Percentiles rank a stretch among this genome's conserved stretches.
Evolutionary conservation across 2,888 invertebrate species (phyloP).

Genomic region (Drosophila gaucha): DNA sequence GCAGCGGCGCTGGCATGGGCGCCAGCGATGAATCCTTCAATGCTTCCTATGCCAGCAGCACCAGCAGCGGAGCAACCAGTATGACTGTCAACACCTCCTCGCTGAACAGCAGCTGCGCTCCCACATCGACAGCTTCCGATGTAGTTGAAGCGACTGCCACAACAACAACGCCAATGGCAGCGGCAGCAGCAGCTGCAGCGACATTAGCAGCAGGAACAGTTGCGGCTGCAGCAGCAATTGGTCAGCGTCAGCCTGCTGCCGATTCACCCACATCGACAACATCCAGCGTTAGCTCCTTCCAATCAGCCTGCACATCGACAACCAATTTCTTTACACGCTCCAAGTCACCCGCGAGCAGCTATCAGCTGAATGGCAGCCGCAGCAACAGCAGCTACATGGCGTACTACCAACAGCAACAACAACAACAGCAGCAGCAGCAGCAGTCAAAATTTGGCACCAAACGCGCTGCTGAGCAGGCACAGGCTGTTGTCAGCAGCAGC

Average conservation of each 20-base stretch:
- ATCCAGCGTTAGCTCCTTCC: conserved; percentile 61
- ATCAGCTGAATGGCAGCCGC: conserved; percentile 49
- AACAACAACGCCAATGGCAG: not conserved
- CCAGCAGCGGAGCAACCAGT: conserved; percentile 41
- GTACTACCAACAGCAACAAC: conserved; percentile 50
- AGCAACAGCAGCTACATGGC: conserved; percentile 33
- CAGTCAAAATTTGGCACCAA: conserved; percentile 28
- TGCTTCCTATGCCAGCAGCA: conserved; percentile 60
- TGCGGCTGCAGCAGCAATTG: not conserved
- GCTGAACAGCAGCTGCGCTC: conserved; percentile 26
- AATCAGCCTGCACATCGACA: conserved; percentile 72
- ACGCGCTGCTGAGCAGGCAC: conserved; percentile 45
- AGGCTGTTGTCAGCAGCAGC: conserved; percentile 63
- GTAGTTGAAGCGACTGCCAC: conserved; percentile 10
- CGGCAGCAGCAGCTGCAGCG: not conserved
- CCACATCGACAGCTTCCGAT: conserved; percentile 34
- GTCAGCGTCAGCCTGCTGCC: conserved; percentile 29
- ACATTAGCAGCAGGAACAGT: not conserved
- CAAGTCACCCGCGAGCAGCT: conserved; percentile 43
- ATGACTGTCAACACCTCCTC: conserved; percentile 52
- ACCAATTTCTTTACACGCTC: conserved; percentile 55
- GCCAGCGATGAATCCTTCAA: conserved; percentile 70
- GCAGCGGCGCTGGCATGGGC: conserved; percentile 53
- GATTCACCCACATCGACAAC: conserved; percentile 56
- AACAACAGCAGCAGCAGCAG: conserved; percentile 30